Base-by-base conservation (phyloP, 2,797 vertebrate genomes). In the Centropyge bicolor region DNA sequence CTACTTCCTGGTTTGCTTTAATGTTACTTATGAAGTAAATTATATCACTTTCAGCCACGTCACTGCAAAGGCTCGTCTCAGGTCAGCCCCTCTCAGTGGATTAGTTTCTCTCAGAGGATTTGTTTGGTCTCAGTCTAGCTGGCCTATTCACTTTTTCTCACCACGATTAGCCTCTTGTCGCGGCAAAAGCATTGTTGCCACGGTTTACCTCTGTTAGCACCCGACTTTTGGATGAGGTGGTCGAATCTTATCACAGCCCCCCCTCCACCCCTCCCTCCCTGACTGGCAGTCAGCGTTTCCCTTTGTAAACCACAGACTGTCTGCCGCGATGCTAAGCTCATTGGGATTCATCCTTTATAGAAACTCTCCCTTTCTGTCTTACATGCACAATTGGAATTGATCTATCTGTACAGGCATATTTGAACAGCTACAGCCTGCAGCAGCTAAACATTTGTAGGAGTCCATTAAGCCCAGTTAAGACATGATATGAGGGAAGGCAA, bases 231-330 rank as follows among this genome's bases (percentile, higher is more conserved):
- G 92, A 88, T 95, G 92, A 91, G 90, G 90, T 89, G 76, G 89
- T 75, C 87, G 78, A 91, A 85, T 94, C 95, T 96, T 95, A 95
- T 96, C 94, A 41, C 82, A 3, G 27, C 27, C 27, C 27, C 27
- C 27, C 27, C 27, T 2, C 27, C 27, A 31, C 27, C 27, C 27
- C 27, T 31, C 80, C 92, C 80, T 92, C 91, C 88, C 90, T 94
- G 91, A 40, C 43, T 74, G 88, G 84, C 72, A 88, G 94, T 96
- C 96, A 96, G 96, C 93, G 87, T 84, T 96, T 97, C 95, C 88
- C 94, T 94, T 96, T 92, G 89, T 73, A 57, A 82, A 92, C 91
- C 91, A 92, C 94, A 94, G 89, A 92, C 89, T 83, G 92, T 77
- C 84, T 92, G 92, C 73, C 85, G 35, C 68, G 76, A 85, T 59